Base-by-base conservation (phyloP, 2,113 vertebrate genomes). In the Syrmaticus mikado region DNA sequence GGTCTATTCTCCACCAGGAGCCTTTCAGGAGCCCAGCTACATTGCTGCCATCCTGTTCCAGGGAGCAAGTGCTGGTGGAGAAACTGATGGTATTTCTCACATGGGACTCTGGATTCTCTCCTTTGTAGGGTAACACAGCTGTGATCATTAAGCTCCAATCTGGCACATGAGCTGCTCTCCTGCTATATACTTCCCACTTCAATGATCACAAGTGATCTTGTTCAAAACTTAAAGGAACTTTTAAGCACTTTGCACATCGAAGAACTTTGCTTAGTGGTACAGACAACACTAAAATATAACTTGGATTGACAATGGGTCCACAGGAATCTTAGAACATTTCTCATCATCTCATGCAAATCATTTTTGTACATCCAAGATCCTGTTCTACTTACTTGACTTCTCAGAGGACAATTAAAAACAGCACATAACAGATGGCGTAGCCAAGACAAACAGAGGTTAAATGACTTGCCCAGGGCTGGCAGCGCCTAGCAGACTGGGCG, bases 381-480 rank as follows among this genome's bases (percentile, higher is more conserved):
- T 40, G 6, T 87, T 94, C 87, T 60, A 52, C 90, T 94, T 91
- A 65, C 76, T 91, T 75, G 55, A 74, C 48, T 91, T 95, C 61
- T 94, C 79, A 78, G 73, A 91, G 72, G 43, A 96, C 89, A 78
- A 95, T 90, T 94, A 88, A 94, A 90, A 95, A 10, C 95, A 94
- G 88, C 72, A 76, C 0, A 0, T 62, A 93, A 93, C 95, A 97
- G 96, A 96, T 93, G 95, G 90, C 71, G 81, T 61, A 89, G 24
- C 67, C 93, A 95, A 95, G 90, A 90, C 93, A 94, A 94, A 96
- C 80, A 96, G 80, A 66, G 92, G 81, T 94, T 96, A 87, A 94
- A 95, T 96, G 93, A 97, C 93, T 96, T 85, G 95, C 94, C 96
- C 89, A 84, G 46, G 93, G 96, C 94, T 94, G 88, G 43, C 95